Base-by-base conservation (phyloP, 2,113 vertebrate genomes). In the Callospermophilus lateralis region DNA sequence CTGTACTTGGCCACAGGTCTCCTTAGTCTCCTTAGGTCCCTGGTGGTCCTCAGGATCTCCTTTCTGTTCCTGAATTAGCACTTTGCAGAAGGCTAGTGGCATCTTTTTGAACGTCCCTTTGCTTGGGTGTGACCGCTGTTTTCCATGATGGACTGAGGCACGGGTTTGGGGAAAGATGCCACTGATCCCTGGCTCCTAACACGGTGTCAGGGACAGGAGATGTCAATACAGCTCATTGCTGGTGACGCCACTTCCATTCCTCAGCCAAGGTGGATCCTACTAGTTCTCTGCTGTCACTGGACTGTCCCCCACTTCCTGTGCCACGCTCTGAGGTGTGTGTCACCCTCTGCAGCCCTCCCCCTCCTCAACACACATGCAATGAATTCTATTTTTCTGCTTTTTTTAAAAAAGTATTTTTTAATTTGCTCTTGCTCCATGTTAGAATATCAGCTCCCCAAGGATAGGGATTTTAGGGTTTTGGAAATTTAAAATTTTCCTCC, bases 311-410 rank as follows among this genome's bases (percentile, higher is more conserved):
- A 5, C 16, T 12, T 28, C 10, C 42, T n/a, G n/a, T 17, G 30
- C 6, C 32, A 19, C 12, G 16, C n/a, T 34, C 55, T 1, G 0
- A 48, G 73, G 63, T 4, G 17, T 3, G 10, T 16, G 63, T 37
- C 9, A 28, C n/a, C 1, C 1, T 8, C 34, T 11, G 1, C 0
- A 11, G 51, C 28, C 1, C 32, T 6, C 8, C 3, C 8, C 3
- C 3, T n/a, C 53, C 13, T 30, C 48, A 72, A 34, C 8, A 1
- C 39, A 48, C 28, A 8, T 1, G 30, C 0, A 4, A 32, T 8
- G 1, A 9, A 7, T 28, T 63, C 15, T 8, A 11, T 30, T 63
- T 90, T 61, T 30, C 67, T 24, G 1, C 68, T 67, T 68, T 51
- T 39, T 53, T 53, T 8, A 7, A 45, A 45, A 17, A 53, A 19